These are phyloP conservation scores for Pangasius krempfi DNA, from an alignment of 2,797 vertebrate genomes.

Conservation along the genomic window DNA sequence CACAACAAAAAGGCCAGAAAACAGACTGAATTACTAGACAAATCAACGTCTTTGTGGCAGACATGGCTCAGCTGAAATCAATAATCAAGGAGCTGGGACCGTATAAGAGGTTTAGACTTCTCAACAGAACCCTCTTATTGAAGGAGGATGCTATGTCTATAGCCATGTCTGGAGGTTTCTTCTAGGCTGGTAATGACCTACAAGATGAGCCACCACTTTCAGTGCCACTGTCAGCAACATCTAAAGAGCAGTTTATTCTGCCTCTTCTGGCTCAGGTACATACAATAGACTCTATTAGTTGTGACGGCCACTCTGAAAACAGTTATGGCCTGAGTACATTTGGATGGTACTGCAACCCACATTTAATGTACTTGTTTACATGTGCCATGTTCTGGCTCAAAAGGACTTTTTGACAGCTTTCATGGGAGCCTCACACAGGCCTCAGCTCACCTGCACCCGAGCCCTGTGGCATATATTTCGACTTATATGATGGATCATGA, in stretches of 20 bases:
- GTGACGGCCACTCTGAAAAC: not conserved
- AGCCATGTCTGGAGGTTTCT: not conserved
- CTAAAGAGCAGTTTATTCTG: not conserved
- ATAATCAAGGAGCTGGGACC: not conserved
- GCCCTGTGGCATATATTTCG: not conserved
- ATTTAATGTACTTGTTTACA: not conserved
- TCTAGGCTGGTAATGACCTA: not conserved
- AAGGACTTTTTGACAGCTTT: not conserved
- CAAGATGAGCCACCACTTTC: not conserved
- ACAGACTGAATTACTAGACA: conserved; percentile 3
- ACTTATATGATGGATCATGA: conserved; percentile 1
- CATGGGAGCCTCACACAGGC: not conserved
- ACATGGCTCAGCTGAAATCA: not conserved
- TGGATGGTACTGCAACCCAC: not conserved
- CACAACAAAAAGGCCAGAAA: conserved; percentile 4
- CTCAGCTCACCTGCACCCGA: not conserved
- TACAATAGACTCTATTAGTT: not conserved
- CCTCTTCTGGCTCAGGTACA: not conserved
- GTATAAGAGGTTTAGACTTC: not conserved
- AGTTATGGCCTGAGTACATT: not conserved
- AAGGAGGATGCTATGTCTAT: not conserved
- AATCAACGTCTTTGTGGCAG: not conserved
- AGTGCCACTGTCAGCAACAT: too few species aligned
- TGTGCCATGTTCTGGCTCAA: too few species aligned
- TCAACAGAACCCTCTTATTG: not conserved